These are phyloP conservation scores for Lepidonotus clava DNA, from an alignment of 2,888 invertebrate genomes.

Conservation along the genomic window DNA sequence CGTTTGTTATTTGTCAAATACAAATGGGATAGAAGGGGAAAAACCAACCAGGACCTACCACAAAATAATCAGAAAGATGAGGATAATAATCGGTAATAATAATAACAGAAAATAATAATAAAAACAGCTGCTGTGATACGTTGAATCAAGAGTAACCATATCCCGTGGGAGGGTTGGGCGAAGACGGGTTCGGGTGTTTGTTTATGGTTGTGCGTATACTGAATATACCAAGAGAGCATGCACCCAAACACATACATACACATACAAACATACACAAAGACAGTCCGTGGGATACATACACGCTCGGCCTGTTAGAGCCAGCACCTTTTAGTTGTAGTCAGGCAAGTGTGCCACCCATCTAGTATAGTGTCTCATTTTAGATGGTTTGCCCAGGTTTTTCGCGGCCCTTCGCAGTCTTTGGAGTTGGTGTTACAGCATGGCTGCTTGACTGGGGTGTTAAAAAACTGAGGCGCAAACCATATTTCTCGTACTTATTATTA, in stretches of 20 bases:
- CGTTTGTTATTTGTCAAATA: slow-evolving; percentile 18
- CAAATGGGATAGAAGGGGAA: not conserved
- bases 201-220: not conserved
- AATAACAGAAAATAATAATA: slow-evolving; percentile 27
- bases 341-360: not conserved
- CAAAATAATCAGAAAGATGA: not conserved
- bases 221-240: not conserved
- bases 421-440: slow-evolving; percentile 34
- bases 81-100: not conserved
- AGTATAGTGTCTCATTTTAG: slow-evolving; percentile 22
- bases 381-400: not conserved
- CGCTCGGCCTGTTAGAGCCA: not conserved
- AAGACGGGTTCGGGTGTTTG: no score
- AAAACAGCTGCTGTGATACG: slow-evolving; percentile 51
- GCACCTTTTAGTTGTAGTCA: not conserved
- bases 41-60: slow-evolving; percentile 3
- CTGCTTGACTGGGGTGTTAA: not conserved
- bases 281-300: not conserved
- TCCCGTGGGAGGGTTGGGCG: not conserved
- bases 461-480: no score
- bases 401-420: not conserved
- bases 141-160: slow-evolving; percentile 46
- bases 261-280: not conserved
- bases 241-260: not conserved
- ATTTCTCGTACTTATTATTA: not conserved